A percentile compares a stretch with the other conserved stretches of the same genome.
phyloP scores from a whole-genome alignment of 1,140 invertebrate species.

The Aphidius gifuensis region DNA sequence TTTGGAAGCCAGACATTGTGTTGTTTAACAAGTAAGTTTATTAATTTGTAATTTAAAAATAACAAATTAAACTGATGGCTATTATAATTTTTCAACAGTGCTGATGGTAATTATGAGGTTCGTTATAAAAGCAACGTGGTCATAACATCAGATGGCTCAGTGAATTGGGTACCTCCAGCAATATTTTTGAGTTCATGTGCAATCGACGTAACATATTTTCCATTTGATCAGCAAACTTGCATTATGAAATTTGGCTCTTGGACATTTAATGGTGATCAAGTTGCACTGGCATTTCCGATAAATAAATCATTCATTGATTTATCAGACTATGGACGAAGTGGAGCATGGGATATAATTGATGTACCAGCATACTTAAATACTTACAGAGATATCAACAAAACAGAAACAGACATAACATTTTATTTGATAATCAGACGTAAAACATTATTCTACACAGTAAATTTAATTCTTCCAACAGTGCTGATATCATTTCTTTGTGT shows the following conservation, averaged over 20 bases:
- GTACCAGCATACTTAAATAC: conserved; percentile 92
- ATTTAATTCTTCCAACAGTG: conserved; percentile 97
- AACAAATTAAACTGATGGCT: background rate
- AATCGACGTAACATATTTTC: conserved; percentile 98
- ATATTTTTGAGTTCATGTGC: conserved; percentile 99
- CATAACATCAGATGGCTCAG: conserved; percentile 88
- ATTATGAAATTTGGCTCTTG: conserved; percentile 99
- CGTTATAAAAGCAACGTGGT: conserved; percentile 96
- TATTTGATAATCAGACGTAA: conserved; percentile 96
- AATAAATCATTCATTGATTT: conserved; percentile 94
- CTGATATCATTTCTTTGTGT: conserved; percentile 98
- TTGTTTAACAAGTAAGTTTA: conserved; percentile 97
- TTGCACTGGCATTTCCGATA: conserved; percentile 89
- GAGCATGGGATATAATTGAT: conserved; percentile 98
- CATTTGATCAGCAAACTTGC: conserved; percentile 98
- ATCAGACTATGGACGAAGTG: conserved; percentile 96
- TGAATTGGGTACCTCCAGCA: conserved; percentile 96
- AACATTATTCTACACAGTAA: conserved; percentile 98
- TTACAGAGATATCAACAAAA: conserved; percentile 76
- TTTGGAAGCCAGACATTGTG: conserved; percentile 99
- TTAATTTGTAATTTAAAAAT: conserved; percentile 2
- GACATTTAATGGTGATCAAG: conserved; percentile 98
- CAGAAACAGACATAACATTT: conserved; percentile 94
- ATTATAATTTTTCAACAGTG: conserved; percentile 58
- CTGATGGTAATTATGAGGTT: conserved; percentile 94